Conservation (phyloP, 2,113 vertebrate genomes). For the Mobula birostris region DNA sequence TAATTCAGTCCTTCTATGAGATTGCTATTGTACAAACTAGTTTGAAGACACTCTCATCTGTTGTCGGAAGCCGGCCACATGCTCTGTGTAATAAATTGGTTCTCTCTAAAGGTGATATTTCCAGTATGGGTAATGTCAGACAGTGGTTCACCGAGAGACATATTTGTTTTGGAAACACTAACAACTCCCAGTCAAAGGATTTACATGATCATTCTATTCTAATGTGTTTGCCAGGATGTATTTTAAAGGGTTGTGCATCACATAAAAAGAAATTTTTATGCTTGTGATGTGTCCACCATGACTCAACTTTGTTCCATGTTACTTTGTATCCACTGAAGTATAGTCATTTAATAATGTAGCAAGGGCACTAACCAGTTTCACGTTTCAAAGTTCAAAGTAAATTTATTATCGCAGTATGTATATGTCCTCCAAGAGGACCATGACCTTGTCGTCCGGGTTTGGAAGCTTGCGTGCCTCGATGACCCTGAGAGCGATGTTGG, state of each 20-base stretch:
- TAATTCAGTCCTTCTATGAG: not conserved
- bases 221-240: not conserved
- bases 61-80: not conserved
- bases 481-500: no score
- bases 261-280: not conserved
- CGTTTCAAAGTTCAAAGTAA: no score
- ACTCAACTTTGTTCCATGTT: no score
- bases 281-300: no score
- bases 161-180: not conserved
- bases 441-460: no score
- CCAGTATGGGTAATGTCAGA: not conserved
- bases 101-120: not conserved
- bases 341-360: not conserved
- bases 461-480: no score
- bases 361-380: not conserved
- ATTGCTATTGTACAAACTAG: no score
- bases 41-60: conserved; percentile 4
- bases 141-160: not conserved
- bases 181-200: not conserved
- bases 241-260: not conserved
- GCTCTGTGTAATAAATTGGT: not conserved
- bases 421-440: no score
- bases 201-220: not conserved
- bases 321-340: not conserved
- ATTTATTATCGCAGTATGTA: no score